Evolutionary conservation across 2,113 vertebrate species (phyloP).

Genomic region (Paedocypris sp.): DNA sequence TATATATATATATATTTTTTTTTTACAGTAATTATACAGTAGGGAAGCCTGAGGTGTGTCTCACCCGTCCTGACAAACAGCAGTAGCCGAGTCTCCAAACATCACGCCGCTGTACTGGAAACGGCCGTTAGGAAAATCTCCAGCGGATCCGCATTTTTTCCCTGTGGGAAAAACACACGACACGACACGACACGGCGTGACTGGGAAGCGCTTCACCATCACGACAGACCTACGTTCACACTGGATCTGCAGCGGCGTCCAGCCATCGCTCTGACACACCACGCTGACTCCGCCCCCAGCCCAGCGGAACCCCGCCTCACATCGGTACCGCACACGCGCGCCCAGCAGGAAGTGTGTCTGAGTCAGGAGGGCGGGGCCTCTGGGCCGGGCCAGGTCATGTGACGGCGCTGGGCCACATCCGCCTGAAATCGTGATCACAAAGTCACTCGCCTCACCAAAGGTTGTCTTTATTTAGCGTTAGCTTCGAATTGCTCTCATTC

Average conservation of each 20-base stretch:
- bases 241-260: background rate
- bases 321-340: background rate
- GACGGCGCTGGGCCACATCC: constrained; percentile 8
- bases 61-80: constrained; percentile 50
- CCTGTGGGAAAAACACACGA: constrained; percentile 13
- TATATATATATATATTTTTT: no score
- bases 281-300: background rate
- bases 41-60: no score
- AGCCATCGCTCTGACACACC: background rate
- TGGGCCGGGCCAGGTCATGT: background rate
- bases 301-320: background rate
- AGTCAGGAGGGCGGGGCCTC: background rate
- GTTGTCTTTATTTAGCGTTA: background rate
- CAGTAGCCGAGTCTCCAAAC: constrained; percentile 53
- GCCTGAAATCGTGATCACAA: background rate
- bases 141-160: constrained; percentile 51
- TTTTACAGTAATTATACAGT: no score
- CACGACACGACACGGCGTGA: background rate
- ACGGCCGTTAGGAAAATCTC: constrained; percentile 44
- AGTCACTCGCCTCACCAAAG: background rate
- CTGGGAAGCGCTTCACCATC: no score
- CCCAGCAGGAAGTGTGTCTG: background rate
- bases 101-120: constrained; percentile 46
- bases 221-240: constrained; percentile 23
- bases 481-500: background rate